Evolutionary conservation across 2,113 vertebrate genomes (phyloP).

Genomic region (Hirundichthys speculiger): DNA sequence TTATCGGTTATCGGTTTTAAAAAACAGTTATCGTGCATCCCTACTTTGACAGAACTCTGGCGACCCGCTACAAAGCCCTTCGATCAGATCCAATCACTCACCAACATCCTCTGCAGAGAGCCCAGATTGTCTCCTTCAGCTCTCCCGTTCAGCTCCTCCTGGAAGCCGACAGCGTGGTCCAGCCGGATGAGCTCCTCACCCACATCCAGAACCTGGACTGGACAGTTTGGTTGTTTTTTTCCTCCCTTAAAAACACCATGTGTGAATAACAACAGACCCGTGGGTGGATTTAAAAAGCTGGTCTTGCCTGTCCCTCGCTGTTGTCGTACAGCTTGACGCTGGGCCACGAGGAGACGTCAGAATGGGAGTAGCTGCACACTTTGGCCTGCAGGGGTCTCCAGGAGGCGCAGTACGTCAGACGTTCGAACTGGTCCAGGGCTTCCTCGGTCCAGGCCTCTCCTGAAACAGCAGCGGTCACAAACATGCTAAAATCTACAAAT

Average conservation of each 20-base stretch:
- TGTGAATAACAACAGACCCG: not conserved
- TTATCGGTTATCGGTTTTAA: too few species aligned
- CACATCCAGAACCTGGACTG: slow-evolving; percentile 81
- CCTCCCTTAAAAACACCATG: not conserved
- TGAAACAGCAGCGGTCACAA: slow-evolving; percentile 41
- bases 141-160: slow-evolving; percentile 53
- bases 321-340: slow-evolving; percentile 82
- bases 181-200: slow-evolving; percentile 85
- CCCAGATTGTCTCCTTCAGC: slow-evolving; percentile 42
- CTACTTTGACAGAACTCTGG: too few species aligned
- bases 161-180: slow-evolving; percentile 79
- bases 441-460: slow-evolving; percentile 83
- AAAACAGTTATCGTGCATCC: too few species aligned
- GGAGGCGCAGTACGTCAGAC: slow-evolving; percentile 82
- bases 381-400: slow-evolving; percentile 89
- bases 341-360: slow-evolving; percentile 82
- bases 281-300: rapidly evolving
- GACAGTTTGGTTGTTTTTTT: not conserved
- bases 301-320: slow-evolving; percentile 75
- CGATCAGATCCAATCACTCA: slow-evolving; percentile 34
- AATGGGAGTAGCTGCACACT: slow-evolving; percentile 87
- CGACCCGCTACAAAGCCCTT: too few species aligned
- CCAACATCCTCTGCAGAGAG: slow-evolving; percentile 78
- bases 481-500: not conserved
- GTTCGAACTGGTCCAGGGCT: slow-evolving; percentile 86